phyloP scores from a whole-genome alignment of 2,797 vertebrate genomes.

The Melopsittacus undulatus region DNA sequence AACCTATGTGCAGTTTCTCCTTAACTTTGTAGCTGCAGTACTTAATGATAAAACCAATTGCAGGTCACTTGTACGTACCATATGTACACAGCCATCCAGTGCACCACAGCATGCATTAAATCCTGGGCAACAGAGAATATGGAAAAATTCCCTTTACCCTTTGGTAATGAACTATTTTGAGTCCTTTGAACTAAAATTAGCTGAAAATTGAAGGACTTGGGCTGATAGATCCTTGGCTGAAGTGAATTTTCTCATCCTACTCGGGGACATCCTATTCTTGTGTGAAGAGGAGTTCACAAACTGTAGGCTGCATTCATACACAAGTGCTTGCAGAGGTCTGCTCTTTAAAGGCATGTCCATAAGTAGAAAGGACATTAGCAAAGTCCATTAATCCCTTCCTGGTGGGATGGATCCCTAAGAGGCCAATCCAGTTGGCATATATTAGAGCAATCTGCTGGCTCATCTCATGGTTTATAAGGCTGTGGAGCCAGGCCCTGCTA shows the following conservation, averaged over 20 bases:
- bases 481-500: not conserved
- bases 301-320: not conserved
- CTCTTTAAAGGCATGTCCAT: not conserved
- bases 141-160: not conserved
- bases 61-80: not conserved
- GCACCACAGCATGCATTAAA: fast-evolving
- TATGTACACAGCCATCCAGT: not conserved
- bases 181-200: not conserved
- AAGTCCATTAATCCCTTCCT: not conserved
- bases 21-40: not conserved
- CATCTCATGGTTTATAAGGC: fast-evolving
- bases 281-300: not conserved
- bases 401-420: not conserved
- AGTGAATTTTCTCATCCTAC: not conserved
- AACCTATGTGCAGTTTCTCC: not conserved
- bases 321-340: not conserved
- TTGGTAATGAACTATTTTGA: not conserved
- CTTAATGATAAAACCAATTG: not conserved
- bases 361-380: not conserved
- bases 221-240: not conserved
- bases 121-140: not conserved
- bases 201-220: not conserved
- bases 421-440: not conserved
- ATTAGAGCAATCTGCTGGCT: not conserved
- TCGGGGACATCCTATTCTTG: not conserved